Percentiles rank a stretch among this genome's conserved stretches.
phyloP scores from a whole-genome alignment of 2,888 invertebrate genomes.

The Melieria picta region DNA sequence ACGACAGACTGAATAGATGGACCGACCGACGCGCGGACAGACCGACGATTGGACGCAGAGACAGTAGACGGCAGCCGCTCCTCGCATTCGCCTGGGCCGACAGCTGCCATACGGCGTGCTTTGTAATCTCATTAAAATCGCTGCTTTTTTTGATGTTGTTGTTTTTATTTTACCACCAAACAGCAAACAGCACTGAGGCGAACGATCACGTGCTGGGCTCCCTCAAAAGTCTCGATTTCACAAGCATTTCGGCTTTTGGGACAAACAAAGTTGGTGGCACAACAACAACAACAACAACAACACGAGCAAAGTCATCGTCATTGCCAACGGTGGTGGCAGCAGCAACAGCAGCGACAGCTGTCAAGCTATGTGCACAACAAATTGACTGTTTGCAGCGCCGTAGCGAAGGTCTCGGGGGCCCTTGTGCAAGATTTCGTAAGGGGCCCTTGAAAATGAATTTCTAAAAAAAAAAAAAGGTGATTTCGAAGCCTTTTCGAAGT shows the following conservation, averaged over 20 bases:
- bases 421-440: no score
- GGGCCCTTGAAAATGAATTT: no score
- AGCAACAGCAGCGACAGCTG: background rate
- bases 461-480: no score
- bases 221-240: no score
- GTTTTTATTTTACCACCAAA: background rate
- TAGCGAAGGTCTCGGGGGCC: no score
- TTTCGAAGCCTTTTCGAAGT: no score
- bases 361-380: conserved; percentile 19
- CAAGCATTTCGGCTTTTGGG: no score
- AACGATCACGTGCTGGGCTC: no score
- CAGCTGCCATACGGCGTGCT: background rate
- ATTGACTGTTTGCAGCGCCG: conserved; percentile 23
- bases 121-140: conserved; percentile 1
- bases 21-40: conserved; percentile 13
- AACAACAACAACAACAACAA: no score
- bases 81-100: background rate
- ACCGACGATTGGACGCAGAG: background rate
- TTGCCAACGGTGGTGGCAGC: background rate
- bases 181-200: no score
- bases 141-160: conserved; percentile 13
- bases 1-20: conserved; percentile 1
- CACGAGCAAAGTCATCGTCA: background rate
- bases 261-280: no score
- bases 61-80: background rate